These are phyloP conservation scores for Muscicapa adusta DNA, from an alignment of 2,113 vertebrate genomes.

Conservation along the genomic window DNA sequence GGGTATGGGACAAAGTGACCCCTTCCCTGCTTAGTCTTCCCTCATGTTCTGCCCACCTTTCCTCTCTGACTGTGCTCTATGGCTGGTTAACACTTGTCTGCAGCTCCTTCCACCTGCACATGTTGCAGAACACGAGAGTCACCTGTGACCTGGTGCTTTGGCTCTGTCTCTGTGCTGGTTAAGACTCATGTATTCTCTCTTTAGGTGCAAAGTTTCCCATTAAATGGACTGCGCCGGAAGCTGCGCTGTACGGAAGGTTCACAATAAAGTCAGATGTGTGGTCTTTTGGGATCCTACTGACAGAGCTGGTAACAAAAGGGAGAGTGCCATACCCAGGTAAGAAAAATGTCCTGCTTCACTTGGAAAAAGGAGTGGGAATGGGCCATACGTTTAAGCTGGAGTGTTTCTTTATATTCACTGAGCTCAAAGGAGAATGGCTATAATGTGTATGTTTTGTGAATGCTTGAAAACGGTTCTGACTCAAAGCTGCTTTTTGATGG, in stretches of 20 bases:
- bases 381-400: neutral
- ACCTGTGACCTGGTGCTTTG: neutral
- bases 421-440: neutral
- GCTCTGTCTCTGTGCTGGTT: neutral
- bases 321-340: constrained; percentile 98
- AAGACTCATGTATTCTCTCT: constrained; percentile 6
- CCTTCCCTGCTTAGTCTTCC: neutral
- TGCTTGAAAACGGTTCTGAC: neutral
- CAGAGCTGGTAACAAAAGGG: constrained; percentile 96
- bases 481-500: neutral
- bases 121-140: neutral
- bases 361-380: neutral
- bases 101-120: neutral
- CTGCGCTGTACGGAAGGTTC: constrained; percentile 93
- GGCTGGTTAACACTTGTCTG: neutral
- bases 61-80: neutral
- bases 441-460: neutral
- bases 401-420: neutral
- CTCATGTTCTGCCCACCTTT: neutral
- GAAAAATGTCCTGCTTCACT: neutral
- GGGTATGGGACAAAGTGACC: neutral
- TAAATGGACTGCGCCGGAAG: constrained; percentile 97
- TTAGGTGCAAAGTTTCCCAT: constrained; percentile 97
- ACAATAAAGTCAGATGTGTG: constrained; percentile 98
- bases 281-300: constrained; percentile 96